phyloP scores from a whole-genome alignment of 2,888 invertebrate species.

The Hipparchia sbordonii region DNA sequence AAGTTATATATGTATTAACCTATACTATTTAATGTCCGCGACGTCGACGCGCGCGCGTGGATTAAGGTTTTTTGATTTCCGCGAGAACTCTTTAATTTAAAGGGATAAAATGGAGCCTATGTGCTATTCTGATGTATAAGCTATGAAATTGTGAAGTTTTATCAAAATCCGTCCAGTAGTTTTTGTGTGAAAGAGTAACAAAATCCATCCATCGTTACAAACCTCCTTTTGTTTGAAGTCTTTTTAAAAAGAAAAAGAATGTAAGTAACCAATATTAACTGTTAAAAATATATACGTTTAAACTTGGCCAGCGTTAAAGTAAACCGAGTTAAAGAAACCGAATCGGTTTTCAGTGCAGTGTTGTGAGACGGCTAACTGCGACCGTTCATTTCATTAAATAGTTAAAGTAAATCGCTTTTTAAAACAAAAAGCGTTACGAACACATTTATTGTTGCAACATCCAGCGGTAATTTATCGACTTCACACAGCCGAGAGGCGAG shows the following conservation, averaged over 20 bases:
- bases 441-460: conserved; percentile 34
- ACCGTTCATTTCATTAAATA: conserved; percentile 34
- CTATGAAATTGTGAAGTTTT: no score
- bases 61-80: no score
- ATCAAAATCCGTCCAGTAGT: no score
- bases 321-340: conserved; percentile 23
- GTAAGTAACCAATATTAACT: neutral
- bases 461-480: conserved; percentile 34
- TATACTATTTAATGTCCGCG: no score
- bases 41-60: no score
- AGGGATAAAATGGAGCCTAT: no score
- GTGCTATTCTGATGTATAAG: no score
- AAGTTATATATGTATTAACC: no score
- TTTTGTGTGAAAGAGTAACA: no score
- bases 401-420: conserved; percentile 30
- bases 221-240: neutral
- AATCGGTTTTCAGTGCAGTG: conserved; percentile 14
- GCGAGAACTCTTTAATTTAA: no score
- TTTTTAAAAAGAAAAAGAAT: no score
- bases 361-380: conserved; percentile 20
- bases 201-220: no score
- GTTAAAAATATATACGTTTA: neutral
- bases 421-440: conserved; percentile 30
- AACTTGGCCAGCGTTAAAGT: neutral
- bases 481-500: conserved; percentile 33